Evolutionary conservation across 2,888 invertebrate genomes (phyloP).

Genomic region (Panopea generosa): DNA sequence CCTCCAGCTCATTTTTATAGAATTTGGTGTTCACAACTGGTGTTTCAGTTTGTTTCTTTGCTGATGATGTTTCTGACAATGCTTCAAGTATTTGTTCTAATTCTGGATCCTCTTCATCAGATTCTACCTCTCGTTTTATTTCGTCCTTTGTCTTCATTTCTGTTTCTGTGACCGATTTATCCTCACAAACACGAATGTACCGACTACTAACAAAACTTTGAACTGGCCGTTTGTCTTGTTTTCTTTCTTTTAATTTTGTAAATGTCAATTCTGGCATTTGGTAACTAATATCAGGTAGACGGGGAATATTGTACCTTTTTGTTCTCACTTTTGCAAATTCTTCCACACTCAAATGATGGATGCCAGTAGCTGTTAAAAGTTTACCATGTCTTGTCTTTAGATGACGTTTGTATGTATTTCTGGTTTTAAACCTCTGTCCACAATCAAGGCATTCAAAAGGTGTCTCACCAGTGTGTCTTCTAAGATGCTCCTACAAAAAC

Average conservation of each 20-base stretch:
- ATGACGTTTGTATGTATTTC: constrained; percentile 88
- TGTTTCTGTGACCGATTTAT: constrained; percentile 6
- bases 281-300: constrained; percentile 39
- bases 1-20: too few species aligned
- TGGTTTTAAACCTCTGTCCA: constrained; percentile 87
- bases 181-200: neutral
- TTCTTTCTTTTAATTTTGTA: constrained; percentile 32
- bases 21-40: too few species aligned
- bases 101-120: constrained; percentile 52
- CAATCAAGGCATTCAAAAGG: constrained; percentile 83
- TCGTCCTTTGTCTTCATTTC: constrained; percentile 26
- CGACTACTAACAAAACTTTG: neutral
- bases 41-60: too few species aligned
- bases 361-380: constrained; percentile 87
- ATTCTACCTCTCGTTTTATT: constrained; percentile 49
- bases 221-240: neutral
- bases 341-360: constrained; percentile 86
- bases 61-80: neutral
- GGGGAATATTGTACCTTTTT: constrained; percentile 67
- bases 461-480: constrained; percentile 86
- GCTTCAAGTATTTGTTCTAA: constrained; percentile 42
- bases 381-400: constrained; percentile 88
- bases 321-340: constrained; percentile 77
- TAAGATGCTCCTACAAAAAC: constrained; percentile 86
- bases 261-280: constrained; percentile 50